A percentile compares a stretch with the other conserved stretches of the same genome.
Conservation (phyloP, 1,140 invertebrate species). For the Metopolophium dirhodum region DNA sequence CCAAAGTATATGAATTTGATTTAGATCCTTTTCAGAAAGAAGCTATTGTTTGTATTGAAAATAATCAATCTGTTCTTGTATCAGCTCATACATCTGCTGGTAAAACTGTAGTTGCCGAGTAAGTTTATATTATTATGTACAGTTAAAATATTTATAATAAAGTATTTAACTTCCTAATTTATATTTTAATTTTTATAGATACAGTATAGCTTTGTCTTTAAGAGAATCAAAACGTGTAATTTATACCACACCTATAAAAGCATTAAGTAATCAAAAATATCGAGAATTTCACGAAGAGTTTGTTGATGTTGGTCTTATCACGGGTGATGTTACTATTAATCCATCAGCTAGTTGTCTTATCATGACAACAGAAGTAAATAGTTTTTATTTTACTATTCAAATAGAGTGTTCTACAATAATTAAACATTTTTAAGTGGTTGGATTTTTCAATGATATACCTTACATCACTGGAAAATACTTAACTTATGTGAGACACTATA, state of each 20-base stretch:
- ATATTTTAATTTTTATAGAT: conserved; percentile 65
- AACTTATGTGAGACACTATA: neutral
- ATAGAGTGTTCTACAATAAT: neutral
- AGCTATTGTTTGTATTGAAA: conserved; percentile 96
- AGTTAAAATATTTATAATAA: neutral
- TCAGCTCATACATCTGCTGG: conserved; percentile 99
- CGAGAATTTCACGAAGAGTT: conserved; percentile 98
- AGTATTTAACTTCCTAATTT: neutral
- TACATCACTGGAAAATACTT: neutral
- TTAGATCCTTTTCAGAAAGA: conserved; percentile 99
- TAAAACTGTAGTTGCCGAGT: conserved; percentile 99
- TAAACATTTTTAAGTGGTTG: neutral
- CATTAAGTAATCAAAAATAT: conserved; percentile 99
- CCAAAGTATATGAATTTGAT: conserved; percentile 93
- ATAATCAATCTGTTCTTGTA: conserved; percentile 96
- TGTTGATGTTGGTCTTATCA: conserved; percentile 96
- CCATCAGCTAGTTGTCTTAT: conserved; percentile 96
- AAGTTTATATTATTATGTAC: conserved; percentile 66
- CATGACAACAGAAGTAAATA: conserved; percentile 95
- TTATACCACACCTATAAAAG: conserved; percentile 99
- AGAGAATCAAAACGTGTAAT: conserved; percentile 89
- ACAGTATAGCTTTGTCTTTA: conserved; percentile 75
- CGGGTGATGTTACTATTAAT: conserved; percentile 99
- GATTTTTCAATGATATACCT: neutral
- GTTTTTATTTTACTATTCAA: neutral